Percentiles rank a stretch among this genome's conserved stretches.
Evolutionary conservation across 1,140 invertebrate genomes (phyloP).

Genomic region (Grapholita molesta): DNA sequence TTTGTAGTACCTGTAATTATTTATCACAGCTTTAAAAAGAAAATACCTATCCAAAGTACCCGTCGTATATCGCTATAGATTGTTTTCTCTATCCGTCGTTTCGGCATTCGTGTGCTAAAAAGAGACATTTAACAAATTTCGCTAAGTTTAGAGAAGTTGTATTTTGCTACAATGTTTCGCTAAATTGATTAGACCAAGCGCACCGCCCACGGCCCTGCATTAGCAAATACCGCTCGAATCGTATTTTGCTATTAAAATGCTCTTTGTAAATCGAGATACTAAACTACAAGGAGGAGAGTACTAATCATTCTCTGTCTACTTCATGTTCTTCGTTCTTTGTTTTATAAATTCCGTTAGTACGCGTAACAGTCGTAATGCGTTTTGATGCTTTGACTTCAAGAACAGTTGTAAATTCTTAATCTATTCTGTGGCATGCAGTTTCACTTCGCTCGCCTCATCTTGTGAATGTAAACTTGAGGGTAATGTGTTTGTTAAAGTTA

Average conservation of each 20-base stretch:
- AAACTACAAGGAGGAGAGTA: conserved; percentile 35
- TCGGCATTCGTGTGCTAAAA: too few species aligned
- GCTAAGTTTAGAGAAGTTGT: too few species aligned
- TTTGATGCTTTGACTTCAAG: background rate
- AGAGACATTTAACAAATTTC: too few species aligned
- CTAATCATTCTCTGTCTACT: conserved; percentile 24
- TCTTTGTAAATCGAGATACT: conserved; percentile 39
- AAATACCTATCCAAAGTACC: too few species aligned
- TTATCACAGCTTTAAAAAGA: too few species aligned
- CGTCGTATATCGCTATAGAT: too few species aligned
- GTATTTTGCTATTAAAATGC: conserved; percentile 36
- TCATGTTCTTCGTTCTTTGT: background rate
- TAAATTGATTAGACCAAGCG: conserved; percentile 4
- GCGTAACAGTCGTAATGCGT: background rate
- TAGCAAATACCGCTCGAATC: conserved; percentile 31
- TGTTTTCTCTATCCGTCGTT: too few species aligned
- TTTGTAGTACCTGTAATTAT: too few species aligned
- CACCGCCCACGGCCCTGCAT: background rate
- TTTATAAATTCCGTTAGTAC: conserved; percentile 5
- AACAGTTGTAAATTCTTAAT: background rate
- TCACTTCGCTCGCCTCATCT: background rate
- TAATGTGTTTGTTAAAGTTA: too few species aligned
- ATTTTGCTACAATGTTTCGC: conserved; percentile 22
- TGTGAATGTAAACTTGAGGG: too few species aligned
- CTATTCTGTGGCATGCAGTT: background rate